Evolutionary conservation across 2,113 vertebrate genomes (phyloP), one percentile per base, ranked within the genome.

Genomic region (Atlantisia rogersi): DNA sequence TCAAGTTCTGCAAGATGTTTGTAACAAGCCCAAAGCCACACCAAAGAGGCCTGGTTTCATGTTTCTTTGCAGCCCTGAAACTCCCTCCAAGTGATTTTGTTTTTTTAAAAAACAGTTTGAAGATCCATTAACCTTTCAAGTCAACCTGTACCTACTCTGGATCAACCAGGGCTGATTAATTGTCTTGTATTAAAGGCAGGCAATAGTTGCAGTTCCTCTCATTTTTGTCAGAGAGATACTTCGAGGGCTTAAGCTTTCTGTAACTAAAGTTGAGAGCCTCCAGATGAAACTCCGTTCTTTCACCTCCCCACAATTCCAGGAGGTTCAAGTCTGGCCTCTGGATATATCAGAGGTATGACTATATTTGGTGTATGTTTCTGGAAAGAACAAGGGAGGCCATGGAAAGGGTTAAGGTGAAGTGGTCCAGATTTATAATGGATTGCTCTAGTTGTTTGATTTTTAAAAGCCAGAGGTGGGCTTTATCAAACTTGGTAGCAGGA

Each of bases 1-100:
- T 65, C 81, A 78, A 76, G 31, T 48, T 79, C 69, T 94, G 74
- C 80, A 95, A 92, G 79, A 95, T 96, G 88, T 83, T 94, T 93
- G 58, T 79, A 94, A 75, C 79, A 78, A 96, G 16, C 88, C 86
- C 86, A 96, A 96, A 92, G 88, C 90, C 96, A 94, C 92, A 95
- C 73, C 83, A 94, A 93, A 94, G 80, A 78, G 48, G 69, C 24
- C 39, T 76, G 80, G 88, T 96, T 96, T 96, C 65, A 12, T 55
- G n/a, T 97, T 96, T 93, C 76, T 1, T 84, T 5, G 4, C 56
- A 90, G 70, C 29, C 44, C 67, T 87, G 88, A 87, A 95, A 94
- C 53, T 58, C 62, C 88, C 76, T 86, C 70, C 75, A 78, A 75
- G 62, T 4, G 18, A 67, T 48, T 53, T 92, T 64, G 70, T n/a